Percentiles rank a stretch among this genome's conserved stretches.
Evolutionary conservation across 2,113 vertebrate species (phyloP).

Genomic region (Leptobrachium leishanense): DNA sequence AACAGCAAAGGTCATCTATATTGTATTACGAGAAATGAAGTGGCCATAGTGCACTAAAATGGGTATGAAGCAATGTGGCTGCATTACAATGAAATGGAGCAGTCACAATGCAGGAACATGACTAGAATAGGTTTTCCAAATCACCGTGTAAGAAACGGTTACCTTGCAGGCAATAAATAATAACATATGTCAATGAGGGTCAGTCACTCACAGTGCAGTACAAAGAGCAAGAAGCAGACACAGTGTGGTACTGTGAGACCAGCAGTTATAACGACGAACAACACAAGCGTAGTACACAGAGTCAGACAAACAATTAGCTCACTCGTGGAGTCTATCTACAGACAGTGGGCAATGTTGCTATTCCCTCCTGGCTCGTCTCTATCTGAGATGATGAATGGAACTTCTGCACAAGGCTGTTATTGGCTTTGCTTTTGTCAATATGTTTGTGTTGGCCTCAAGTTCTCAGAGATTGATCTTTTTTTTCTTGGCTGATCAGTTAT

Average conservation of each 20-base stretch:
- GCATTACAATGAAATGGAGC: background rate
- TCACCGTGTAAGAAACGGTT: too few species aligned
- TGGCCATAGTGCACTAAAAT: too few species aligned
- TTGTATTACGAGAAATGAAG: too few species aligned
- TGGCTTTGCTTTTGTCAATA: conserved; percentile 82
- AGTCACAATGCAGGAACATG: background rate
- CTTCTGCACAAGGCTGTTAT: conserved; percentile 74
- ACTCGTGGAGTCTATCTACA: conserved; percentile 10
- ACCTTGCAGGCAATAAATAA: too few species aligned
- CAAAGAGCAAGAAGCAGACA: background rate
- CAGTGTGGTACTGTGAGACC: background rate
- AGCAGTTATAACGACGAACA: background rate
- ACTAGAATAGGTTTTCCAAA: background rate
- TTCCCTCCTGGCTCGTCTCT: conserved; percentile 7
- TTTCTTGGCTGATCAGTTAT: conserved; percentile 76
- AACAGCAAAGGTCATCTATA: too few species aligned
- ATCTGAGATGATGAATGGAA: conserved; percentile 71
- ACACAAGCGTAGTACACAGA: background rate
- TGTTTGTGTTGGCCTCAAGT: conserved; percentile 82
- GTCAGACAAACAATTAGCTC: background rate
- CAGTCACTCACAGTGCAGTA: background rate
- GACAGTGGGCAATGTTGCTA: background rate
- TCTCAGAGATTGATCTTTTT: conserved; percentile 76
- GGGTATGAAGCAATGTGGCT: too few species aligned
- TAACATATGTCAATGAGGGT: too few species aligned